Conservation (phyloP, 2,113 vertebrate species). For the Vombatus ursinus region DNA sequence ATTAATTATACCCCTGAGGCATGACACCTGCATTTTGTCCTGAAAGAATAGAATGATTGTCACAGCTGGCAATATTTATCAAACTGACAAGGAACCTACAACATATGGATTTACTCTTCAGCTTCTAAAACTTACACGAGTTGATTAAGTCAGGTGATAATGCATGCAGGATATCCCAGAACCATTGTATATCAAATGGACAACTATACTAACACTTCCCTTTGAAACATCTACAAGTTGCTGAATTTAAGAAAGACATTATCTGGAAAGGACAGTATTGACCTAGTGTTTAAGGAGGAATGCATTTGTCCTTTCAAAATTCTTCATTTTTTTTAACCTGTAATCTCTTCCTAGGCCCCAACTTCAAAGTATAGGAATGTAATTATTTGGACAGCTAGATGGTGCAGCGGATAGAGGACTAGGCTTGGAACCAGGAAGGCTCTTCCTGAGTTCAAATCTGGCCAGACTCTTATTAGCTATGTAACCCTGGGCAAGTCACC, state of each 20-base stretch:
- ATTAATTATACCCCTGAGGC: constrained; percentile 62
- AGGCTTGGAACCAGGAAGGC: not conserved
- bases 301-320: constrained; percentile 38
- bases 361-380: not conserved
- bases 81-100: constrained; percentile 58
- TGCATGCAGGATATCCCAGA: constrained; percentile 25
- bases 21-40: constrained; percentile 31
- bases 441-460: not conserved
- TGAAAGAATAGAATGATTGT: constrained; percentile 41
- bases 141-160: constrained; percentile 65
- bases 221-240: constrained; percentile 55
- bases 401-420: not conserved
- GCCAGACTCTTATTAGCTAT: not conserved
- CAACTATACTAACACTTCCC: constrained; percentile 43
- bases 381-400: not conserved
- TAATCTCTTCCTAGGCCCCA: constrained; percentile 37
- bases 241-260: constrained; percentile 45
- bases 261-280: constrained; percentile 52
- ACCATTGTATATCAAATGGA: constrained; percentile 48
- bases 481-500: not conserved
- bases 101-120: constrained; percentile 51
- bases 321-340: not conserved
- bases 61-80: constrained; percentile 50
- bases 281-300: constrained; percentile 40
- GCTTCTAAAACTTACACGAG: constrained; percentile 50